Conservation (phyloP, 2,797 vertebrate genomes). For the Numenius phaeopus region DNA sequence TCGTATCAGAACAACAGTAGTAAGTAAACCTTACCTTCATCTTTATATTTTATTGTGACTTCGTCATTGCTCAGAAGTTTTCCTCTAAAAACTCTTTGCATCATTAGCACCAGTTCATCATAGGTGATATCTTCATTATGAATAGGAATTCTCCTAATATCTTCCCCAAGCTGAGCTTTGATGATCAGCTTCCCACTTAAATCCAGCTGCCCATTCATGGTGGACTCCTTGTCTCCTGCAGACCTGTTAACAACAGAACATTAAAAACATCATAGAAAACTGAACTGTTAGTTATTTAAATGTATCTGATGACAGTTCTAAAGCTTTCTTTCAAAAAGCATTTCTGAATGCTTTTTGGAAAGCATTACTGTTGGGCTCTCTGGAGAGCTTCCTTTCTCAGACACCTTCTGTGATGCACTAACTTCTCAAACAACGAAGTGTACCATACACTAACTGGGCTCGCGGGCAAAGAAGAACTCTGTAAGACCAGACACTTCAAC, state of each 20-base stretch:
- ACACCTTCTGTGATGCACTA: background rate
- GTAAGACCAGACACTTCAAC: background rate
- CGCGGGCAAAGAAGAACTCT: background rate
- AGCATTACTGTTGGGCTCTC: background rate
- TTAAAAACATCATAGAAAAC: constrained; percentile 1
- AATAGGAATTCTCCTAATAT: constrained; percentile 98
- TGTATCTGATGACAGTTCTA: background rate
- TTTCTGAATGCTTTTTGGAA: background rate
- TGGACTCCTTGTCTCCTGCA: constrained; percentile 61
- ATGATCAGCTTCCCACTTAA: constrained; percentile 99
- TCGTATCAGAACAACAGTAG: background rate
- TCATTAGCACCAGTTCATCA: constrained; percentile 98
- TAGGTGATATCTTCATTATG: constrained; percentile 99
- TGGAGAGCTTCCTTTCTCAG: background rate
- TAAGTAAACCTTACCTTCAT: constrained; percentile 88
- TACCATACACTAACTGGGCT: background rate
- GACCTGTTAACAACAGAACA: constrained; percentile 54
- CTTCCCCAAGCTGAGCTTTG: constrained; percentile 97
- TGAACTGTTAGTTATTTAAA: background rate
- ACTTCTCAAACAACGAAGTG: background rate
- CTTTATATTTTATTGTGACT: constrained; percentile 99
- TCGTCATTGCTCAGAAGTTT: constrained; percentile 98
- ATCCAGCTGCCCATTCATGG: constrained; percentile 98
- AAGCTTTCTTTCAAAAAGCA: background rate
- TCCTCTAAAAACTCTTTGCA: constrained; percentile 98